Evolutionary conservation across 2,888 invertebrate species (phyloP).

Genomic region (Agonopterix heracliana): DNA sequence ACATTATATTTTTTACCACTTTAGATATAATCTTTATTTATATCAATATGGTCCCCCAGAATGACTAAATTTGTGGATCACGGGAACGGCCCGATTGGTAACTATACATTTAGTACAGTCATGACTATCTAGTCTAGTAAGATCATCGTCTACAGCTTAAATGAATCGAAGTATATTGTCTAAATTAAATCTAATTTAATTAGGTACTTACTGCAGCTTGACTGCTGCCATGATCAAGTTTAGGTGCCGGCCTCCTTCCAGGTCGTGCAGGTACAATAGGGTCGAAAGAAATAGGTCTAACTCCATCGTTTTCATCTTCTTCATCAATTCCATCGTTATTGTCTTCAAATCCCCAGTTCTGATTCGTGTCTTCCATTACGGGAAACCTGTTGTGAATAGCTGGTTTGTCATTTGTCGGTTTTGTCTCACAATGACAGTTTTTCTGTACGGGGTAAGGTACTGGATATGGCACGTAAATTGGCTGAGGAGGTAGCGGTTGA

Average conservation of each 20-base stretch:
- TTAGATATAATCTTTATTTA: too few species aligned
- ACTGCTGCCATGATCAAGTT: slow-evolving; percentile 37
- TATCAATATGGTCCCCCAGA: too few species aligned
- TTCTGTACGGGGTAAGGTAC: slow-evolving; percentile 38
- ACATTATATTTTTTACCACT: too few species aligned
- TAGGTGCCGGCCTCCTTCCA: slow-evolving; percentile 23
- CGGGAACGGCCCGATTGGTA: too few species aligned
- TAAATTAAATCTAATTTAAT: too few species aligned
- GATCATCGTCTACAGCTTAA: too few species aligned
- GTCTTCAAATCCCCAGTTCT: slow-evolving; percentile 45
- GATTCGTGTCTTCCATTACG: slow-evolving; percentile 44
- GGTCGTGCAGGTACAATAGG: slow-evolving; percentile 29
- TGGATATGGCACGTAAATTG: slow-evolving; percentile 54
- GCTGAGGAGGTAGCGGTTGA: slow-evolving; percentile 41
- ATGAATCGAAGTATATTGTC: too few species aligned
- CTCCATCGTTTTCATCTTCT: slow-evolving; percentile 29
- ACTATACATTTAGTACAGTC: too few species aligned
- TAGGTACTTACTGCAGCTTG: slow-evolving; percentile 21
- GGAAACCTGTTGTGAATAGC: slow-evolving; percentile 25
- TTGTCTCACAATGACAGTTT: slow-evolving; percentile 21
- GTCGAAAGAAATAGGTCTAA: slow-evolving; percentile 51
- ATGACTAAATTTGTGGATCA: too few species aligned
- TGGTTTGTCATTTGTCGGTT: slow-evolving; percentile 10
- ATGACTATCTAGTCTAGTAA: too few species aligned
- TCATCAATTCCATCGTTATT: slow-evolving; percentile 20